These are phyloP conservation scores for Lophius americanus DNA, from an alignment of 2,797 vertebrate species.

Conservation along the genomic window DNA sequence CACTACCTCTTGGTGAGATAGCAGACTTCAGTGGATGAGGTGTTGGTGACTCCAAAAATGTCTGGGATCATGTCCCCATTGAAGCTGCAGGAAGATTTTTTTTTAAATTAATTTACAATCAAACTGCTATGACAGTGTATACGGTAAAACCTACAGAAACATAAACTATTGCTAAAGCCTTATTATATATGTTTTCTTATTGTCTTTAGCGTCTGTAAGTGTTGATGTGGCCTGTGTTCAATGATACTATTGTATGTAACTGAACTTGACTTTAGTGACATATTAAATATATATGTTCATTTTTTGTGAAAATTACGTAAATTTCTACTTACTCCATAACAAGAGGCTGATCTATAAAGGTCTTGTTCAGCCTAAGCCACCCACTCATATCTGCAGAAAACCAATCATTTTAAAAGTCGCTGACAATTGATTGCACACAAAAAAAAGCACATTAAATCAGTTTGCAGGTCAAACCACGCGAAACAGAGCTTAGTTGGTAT, in stretches of 20 bases:
- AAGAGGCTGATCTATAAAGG: conserved; percentile 91
- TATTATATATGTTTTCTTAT: not conserved
- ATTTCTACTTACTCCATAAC: conserved; percentile 94
- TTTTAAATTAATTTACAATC: not conserved
- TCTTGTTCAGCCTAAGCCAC: conserved; percentile 83
- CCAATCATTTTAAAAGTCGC: conserved; percentile 3
- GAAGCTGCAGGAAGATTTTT: conserved; percentile 82
- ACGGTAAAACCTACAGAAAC: not conserved
- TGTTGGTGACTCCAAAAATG: conserved; percentile 84
- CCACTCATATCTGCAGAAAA: conserved; percentile 81
- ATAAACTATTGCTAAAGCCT: not conserved
- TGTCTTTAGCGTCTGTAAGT: not conserved
- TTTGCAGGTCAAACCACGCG: not conserved
- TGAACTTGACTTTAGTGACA: not conserved
- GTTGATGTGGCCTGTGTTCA: not conserved
- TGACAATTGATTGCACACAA: not conserved
- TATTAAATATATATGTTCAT: not conserved
- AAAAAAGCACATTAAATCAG: not conserved
- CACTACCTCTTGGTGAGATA: conserved; percentile 83
- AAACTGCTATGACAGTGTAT: not conserved
- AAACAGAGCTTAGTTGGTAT: not conserved
- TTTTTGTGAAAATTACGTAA: not conserved
- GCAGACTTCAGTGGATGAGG: conserved; percentile 79
- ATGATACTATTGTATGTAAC: not conserved
- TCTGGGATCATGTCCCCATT: conserved; percentile 97